These are phyloP conservation scores for Notarius lentiginosus DNA, from an alignment of 2,113 vertebrate genomes.

Conservation along the genomic window DNA sequence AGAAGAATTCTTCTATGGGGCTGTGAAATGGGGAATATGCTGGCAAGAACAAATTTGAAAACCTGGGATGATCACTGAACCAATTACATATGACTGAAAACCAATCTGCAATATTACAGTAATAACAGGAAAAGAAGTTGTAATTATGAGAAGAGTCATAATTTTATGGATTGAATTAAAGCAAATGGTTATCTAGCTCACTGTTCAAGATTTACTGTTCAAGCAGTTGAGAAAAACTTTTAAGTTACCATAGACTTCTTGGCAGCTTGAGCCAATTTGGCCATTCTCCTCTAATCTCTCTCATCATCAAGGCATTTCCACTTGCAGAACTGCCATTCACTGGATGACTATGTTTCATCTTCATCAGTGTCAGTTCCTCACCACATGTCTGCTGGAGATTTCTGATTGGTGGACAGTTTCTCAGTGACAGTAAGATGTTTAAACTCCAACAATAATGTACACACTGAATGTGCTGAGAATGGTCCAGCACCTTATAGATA, in stretches of 20 bases:
- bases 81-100: too few relatives aligned
- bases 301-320: constrained; percentile 8
- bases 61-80: too few relatives aligned
- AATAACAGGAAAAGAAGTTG: too few relatives aligned
- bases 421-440: neutral
- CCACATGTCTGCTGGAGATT: neutral
- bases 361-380: neutral
- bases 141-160: too few relatives aligned
- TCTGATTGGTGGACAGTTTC: neutral
- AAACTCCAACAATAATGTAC: neutral
- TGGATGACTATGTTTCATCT: neutral
- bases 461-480: neutral
- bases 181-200: too few relatives aligned
- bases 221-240: neutral
- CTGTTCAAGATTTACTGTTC: too few relatives aligned
- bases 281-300: neutral
- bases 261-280: too few relatives aligned
- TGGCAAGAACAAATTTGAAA: too few relatives aligned
- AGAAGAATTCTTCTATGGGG: too few relatives aligned
- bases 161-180: too few relatives aligned
- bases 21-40: too few relatives aligned
- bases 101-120: too few relatives aligned
- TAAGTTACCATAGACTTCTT: neutral
- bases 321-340: neutral
- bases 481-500: neutral